Conservation (phyloP, 2,113 vertebrate genomes). For the human region GRCh38 chr5:149830501-149831000, state of each 20-base stretch:
- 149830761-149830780: slow-evolving; percentile 94
- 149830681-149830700: background rate
- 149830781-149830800: slow-evolving; percentile 91
- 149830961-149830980: background rate
- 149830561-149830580: background rate
- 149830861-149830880: slow-evolving; percentile 84
- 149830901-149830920: background rate
- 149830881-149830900: slow-evolving; percentile 87
- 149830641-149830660: background rate
- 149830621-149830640: background rate
- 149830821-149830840: slow-evolving; percentile 88
- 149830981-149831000: background rate
- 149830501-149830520: background rate
- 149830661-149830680: background rate
- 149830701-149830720: rapidly evolving
- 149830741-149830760: slow-evolving; percentile 73
- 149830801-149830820: slow-evolving; percentile 86
- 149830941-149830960: background rate
- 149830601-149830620: background rate
- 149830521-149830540: background rate
- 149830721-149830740: background rate
- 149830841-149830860: slow-evolving; percentile 86
- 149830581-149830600: background rate
- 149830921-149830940: background rate
- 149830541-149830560: background rate